phyloP scores from a whole-genome alignment of 2,113 vertebrate genomes.

The Anarhynchus alexandrinus region DNA sequence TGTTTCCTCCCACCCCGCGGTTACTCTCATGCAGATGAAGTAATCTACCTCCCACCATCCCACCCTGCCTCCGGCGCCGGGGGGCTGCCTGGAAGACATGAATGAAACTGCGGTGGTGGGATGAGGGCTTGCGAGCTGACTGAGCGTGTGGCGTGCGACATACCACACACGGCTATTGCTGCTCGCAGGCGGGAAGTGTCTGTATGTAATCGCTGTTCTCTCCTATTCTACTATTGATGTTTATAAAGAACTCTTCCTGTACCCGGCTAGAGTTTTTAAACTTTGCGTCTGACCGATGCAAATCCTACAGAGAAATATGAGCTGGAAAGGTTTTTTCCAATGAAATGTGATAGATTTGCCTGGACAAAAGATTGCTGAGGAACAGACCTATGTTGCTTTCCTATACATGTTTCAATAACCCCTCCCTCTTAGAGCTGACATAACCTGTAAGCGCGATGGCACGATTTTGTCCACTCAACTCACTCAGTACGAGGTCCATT shows the following conservation, averaged over 20 bases:
- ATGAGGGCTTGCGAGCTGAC: neutral
- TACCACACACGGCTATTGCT: neutral
- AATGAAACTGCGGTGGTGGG: conserved; percentile 5
- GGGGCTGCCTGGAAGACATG: neutral
- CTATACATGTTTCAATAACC: neutral
- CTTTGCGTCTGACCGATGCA: neutral
- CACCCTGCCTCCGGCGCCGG: neutral
- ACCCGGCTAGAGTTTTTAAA: neutral
- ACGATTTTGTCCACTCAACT: neutral
- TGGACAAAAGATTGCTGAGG: neutral
- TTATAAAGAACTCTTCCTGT: neutral
- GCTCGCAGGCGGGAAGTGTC: neutral
- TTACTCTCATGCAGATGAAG: conserved; percentile 21
- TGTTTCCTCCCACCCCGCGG: conserved; percentile 21
- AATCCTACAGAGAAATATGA: neutral
- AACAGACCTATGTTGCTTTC: neutral
- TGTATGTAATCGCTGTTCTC: accelerated
- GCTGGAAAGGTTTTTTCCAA: neutral
- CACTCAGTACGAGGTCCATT: neutral
- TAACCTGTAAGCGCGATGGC: neutral
- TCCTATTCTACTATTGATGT: neutral
- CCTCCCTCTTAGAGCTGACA: neutral
- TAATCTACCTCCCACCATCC: conserved; percentile 49
- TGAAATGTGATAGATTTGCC: neutral
- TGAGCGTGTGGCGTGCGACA: neutral